These are phyloP conservation scores for Saturnia japonica DNA, from an alignment of 2,888 invertebrate species.

Conservation along the genomic window DNA sequence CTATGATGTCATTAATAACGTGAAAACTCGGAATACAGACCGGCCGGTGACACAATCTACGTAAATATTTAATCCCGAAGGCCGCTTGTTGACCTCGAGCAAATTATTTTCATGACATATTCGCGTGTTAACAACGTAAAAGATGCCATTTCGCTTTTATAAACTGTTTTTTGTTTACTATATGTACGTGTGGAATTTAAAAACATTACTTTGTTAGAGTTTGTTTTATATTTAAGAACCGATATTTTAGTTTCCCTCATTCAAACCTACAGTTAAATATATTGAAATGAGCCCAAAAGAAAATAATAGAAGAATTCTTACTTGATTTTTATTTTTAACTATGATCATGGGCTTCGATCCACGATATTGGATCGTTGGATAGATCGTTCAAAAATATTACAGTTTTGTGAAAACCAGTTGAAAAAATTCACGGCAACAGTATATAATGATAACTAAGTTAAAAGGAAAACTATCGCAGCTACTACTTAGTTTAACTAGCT, in stretches of 20 bases:
- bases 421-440: too few species aligned
- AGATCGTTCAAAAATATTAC: too few species aligned
- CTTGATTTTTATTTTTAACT: too few species aligned
- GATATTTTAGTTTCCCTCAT: background rate
- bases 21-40: background rate
- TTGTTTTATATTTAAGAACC: background rate
- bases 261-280: background rate
- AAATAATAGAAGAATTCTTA: too few species aligned
- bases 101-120: conserved; percentile 24
- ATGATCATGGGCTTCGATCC: too few species aligned
- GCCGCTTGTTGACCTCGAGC: conserved; percentile 29
- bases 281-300: too few species aligned
- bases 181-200: background rate
- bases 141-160: conserved; percentile 6
- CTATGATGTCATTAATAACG: conserved; percentile 15
- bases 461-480: too few species aligned
- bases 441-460: too few species aligned
- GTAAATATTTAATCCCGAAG: conserved; percentile 25
- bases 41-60: background rate
- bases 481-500: too few species aligned
- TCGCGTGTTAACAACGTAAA: conserved; percentile 17
- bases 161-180: conserved; percentile 9
- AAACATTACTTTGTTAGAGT: conserved; percentile 9
- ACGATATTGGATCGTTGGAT: too few species aligned
- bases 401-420: too few species aligned